Conservation (phyloP, 2,888 invertebrate species). For the Drosophila formosana region DNA sequence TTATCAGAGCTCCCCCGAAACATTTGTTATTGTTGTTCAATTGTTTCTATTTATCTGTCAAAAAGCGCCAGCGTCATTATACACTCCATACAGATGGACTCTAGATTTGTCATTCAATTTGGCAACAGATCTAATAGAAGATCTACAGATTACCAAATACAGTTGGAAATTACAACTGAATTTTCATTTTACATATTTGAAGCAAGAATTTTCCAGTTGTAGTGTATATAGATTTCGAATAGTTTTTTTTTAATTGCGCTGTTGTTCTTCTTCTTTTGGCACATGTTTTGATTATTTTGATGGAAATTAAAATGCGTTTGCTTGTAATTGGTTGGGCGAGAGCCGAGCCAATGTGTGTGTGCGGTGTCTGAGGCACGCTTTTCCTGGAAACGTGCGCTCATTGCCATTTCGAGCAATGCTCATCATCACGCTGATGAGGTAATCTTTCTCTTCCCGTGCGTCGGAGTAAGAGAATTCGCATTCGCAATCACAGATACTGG, state of each 20-base stretch:
- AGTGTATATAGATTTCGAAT: conserved; percentile 35
- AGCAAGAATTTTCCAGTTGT: no score
- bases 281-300: conserved; percentile 80
- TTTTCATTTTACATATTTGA: no score
- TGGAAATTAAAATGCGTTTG: conserved; percentile 80
- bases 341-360: conserved; percentile 22
- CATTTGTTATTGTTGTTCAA: conserved; percentile 72
- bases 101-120: not conserved
- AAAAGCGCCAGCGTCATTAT: conserved; percentile 54
- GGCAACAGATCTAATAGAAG: not conserved
- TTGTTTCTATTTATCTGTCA: conserved; percentile 70
- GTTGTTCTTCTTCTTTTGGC: conserved; percentile 44
- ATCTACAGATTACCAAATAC: not conserved
- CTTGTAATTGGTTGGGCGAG: conserved; percentile 65
- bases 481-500: conserved; percentile 4
- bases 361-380: conserved; percentile 62
- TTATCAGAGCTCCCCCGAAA: conserved; percentile 63
- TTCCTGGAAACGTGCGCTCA: conserved; percentile 75
- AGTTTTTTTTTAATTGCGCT: conserved; percentile 5
- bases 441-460: conserved; percentile 54
- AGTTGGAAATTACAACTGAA: not conserved
- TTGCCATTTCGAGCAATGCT: conserved; percentile 69
- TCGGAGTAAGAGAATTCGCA: conserved; percentile 27
- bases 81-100: not conserved
- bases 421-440: conserved; percentile 62